Percentiles rank a stretch among this genome's conserved stretches.
Evolutionary conservation across 92 coral and sea anemone genomes (phyloP).

Genomic region (Palythoa grandiflora): DNA sequence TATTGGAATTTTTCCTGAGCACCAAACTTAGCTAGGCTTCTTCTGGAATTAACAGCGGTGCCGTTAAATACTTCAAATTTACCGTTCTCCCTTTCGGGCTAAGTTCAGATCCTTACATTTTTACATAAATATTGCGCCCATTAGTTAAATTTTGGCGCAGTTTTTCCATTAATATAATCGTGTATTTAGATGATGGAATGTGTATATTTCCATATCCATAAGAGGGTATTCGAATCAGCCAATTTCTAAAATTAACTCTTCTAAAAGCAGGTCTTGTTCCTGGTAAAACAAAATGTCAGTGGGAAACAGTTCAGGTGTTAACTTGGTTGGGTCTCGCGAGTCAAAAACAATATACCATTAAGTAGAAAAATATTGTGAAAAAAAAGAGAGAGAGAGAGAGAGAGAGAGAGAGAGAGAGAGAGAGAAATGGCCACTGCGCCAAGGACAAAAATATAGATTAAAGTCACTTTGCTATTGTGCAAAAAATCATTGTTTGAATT

Average conservation of each 20-base stretch:
- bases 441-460: not conserved
- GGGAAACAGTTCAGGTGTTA: not conserved
- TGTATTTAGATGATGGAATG: slow-evolving; percentile 4
- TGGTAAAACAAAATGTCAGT: slow-evolving; percentile 1
- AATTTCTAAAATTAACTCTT: not conserved
- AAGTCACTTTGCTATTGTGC: not conserved
- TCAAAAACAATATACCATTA: not conserved
- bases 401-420: no score
- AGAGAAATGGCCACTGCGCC: not conserved
- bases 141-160: slow-evolving; percentile 54
- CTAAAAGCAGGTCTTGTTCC: not conserved
- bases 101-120: slow-evolving; percentile 58
- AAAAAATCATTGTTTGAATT: not conserved
- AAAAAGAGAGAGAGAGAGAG: not conserved
- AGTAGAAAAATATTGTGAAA: not conserved
- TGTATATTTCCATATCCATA: not conserved
- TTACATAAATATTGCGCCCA: slow-evolving; percentile 57
- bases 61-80: slow-evolving; percentile 41
- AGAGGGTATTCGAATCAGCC: slow-evolving; percentile 10
- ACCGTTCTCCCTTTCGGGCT: slow-evolving; percentile 53
- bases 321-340: not conserved
- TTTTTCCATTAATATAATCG: slow-evolving; percentile 47
- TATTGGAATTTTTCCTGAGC: slow-evolving; percentile 61
- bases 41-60: slow-evolving; percentile 37
- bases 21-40: slow-evolving; percentile 62